phyloP scores from a whole-genome alignment of 2,113 vertebrate genomes.

The Poeciliopsis turrubarensis region DNA sequence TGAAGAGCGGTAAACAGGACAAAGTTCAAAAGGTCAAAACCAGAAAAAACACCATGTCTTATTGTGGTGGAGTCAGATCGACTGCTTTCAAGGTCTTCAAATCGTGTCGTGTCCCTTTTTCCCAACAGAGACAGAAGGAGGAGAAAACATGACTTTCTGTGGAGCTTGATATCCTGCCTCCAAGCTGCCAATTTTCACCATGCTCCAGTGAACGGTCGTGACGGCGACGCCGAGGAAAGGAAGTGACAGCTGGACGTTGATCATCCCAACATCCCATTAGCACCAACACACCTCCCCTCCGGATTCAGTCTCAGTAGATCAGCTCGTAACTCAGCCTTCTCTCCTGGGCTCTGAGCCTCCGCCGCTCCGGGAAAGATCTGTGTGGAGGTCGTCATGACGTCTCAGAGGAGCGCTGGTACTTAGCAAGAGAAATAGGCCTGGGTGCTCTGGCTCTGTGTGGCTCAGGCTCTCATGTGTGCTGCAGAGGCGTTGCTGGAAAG shows the following conservation, averaged over 20 bases:
- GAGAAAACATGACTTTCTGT: background rate
- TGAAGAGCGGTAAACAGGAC: background rate
- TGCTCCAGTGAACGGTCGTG: conserved; percentile 25
- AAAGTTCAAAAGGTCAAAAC: background rate
- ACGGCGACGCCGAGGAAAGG: conserved; percentile 30
- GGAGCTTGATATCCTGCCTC: conserved; percentile 15
- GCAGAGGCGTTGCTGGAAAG: conserved; percentile 3
- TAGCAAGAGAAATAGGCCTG: conserved; percentile 1
- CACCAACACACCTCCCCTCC: conserved; percentile 18
- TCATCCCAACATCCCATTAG: conserved; percentile 43
- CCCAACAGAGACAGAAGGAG: background rate
- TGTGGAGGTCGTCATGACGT: conserved; percentile 8
- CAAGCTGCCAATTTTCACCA: conserved; percentile 13
- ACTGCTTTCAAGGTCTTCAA: conserved; percentile 4
- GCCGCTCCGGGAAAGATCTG: conserved; percentile 19
- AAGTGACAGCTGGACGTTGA: conserved; percentile 50
- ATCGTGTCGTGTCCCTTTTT: background rate
- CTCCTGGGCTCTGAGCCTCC: background rate
- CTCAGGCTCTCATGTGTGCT: conserved; percentile 11
- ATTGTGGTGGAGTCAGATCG: background rate
- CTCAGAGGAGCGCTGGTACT: conserved; percentile 12
- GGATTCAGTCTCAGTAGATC: conserved; percentile 31
- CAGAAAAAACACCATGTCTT: background rate
- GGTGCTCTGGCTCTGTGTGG: conserved; percentile 13
- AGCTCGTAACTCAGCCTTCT: conserved; percentile 24